Base-by-base conservation (phyloP, 2,797 vertebrate genomes). In the Anabacerthia variegaticeps region DNA sequence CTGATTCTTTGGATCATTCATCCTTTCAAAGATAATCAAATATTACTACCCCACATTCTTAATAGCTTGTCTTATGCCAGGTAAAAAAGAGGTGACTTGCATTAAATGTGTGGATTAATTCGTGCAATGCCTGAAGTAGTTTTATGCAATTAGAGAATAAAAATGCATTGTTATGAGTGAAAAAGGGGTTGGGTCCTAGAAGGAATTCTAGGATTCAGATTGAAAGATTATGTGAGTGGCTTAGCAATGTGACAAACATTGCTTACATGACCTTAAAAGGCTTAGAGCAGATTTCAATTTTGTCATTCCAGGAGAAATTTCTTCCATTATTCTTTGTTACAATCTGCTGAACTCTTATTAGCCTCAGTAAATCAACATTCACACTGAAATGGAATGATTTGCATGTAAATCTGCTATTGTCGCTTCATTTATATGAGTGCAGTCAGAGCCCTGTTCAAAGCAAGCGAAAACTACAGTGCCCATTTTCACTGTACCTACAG, bases 241-340 rank as follows among this genome's bases (percentile, higher is more conserved):
- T 85, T 78, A 90, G 44, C 24, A 65, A n/a, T 58, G 71, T 6
- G n/a, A 66, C 46, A 88, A 87, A 48, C 22, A 56, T 43, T 74
- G 49, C 37, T 89, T 80, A 73, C 36, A 19, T 66, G 74, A 87
- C 68, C 65, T 71, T 44, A 85, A 65, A 96, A 94, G 52, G 49
- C 41, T 80, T 76, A 75, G 49, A 91, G 59, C n/a, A 65, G 37
- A 93, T 88, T 79, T 88, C 51, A 88, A 4, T 93, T 88, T 91
- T 80, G 39, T 75, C 58, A 55, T 89, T 91, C 49, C 63, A 63
- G 59, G 43, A 79, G 58, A 66, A 85, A 93, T 68, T 84, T 86
- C 69, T 82, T 78, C 78, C 59, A 36, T 75, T 88, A 63, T 67
- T 92, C 63, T 82, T 61, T 92, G 48, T 80, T 77, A 44, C 59